Base-by-base conservation (phyloP, 2,888 invertebrate species). In the Acronicta psi region DNA sequence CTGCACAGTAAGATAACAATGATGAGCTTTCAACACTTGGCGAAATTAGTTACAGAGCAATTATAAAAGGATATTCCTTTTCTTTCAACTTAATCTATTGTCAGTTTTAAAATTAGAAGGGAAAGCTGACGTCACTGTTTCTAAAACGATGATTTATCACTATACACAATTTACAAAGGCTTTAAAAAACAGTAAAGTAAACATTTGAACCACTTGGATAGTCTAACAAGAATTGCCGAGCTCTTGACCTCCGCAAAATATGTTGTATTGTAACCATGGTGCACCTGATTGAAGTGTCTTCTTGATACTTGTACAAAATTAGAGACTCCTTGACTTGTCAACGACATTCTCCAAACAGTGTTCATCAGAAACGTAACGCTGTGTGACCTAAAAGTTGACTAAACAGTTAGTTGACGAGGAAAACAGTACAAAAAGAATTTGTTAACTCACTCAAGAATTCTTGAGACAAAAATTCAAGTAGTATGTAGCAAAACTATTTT, bases 191-290 rank as follows among this genome's bases (percentile, higher is more conserved):
- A 58, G 47, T 58, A 57, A 71, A 67, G 57, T 29, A 58, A 67
- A 62, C 67, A 69, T 66, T 67, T 49, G 40, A 54, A 59, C 38
- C 49, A 47, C 20, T 46, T 37, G 18, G 41, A 41, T 41, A 61
- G 57, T 75, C 53, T 59, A 51, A 59, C 60, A 61, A 71, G 62
- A 51, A 61, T 75, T 47, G 20, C 14, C 16, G 11, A 62, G 42
- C 65, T 50, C 71, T 74, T 76, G 79, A 79, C 79, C 79, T 69
- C 59, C 20, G 68, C 67, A 46, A 61, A 77, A 79, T 61, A 71
- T 77, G 76, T 69, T 65, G 57, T 70, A 75, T 79, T 69, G 69
- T 73, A 57, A 58, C 70, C 52, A 56, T 71, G 56, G 52, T 59
- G 46, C 61, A 64, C 46, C 63, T 75, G 69, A 65, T 60, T 70